A percentile compares a stretch with the other conserved stretches of the same genome.
phyloP scores from a whole-genome alignment of 2,797 vertebrate genomes.

The Rhinichthys osculus region DNA sequence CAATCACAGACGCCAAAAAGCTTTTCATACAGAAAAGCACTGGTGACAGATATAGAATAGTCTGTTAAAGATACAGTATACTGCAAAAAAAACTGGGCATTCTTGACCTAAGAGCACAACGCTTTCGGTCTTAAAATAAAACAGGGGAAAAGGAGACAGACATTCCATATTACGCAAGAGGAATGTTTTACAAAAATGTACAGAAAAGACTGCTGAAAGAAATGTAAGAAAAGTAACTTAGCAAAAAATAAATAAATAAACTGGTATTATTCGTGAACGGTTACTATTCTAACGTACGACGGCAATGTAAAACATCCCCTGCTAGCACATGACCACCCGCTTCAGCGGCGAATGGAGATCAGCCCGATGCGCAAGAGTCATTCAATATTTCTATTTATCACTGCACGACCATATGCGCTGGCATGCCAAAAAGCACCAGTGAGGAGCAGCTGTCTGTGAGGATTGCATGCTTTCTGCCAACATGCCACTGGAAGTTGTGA shows the following conservation, averaged over 20 bases:
- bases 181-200: not conserved
- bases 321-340: conserved; percentile 36
- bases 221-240: too few relatives aligned
- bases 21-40: not conserved
- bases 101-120: too few relatives aligned
- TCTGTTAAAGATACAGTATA: not conserved
- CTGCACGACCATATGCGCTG: conserved; percentile 84
- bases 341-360: conserved; percentile 65
- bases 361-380: conserved; percentile 68
- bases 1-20: conserved; percentile 8
- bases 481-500: conserved; percentile 84
- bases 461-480: conserved; percentile 82
- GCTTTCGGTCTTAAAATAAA: not conserved
- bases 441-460: conserved; percentile 91
- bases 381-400: conserved; percentile 91
- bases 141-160: not conserved
- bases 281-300: not conserved
- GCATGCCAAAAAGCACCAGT: conserved; percentile 88
- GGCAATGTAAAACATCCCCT: conserved; percentile 11
- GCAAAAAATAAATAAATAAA: not conserved
- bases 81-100: too few relatives aligned
- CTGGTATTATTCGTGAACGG: not conserved
- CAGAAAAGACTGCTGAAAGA: not conserved
- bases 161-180: not conserved
- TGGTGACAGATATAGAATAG: not conserved